These are phyloP conservation scores for Atlantisia rogersi DNA, from an alignment of 2,113 vertebrate genomes.

Conservation along the genomic window DNA sequence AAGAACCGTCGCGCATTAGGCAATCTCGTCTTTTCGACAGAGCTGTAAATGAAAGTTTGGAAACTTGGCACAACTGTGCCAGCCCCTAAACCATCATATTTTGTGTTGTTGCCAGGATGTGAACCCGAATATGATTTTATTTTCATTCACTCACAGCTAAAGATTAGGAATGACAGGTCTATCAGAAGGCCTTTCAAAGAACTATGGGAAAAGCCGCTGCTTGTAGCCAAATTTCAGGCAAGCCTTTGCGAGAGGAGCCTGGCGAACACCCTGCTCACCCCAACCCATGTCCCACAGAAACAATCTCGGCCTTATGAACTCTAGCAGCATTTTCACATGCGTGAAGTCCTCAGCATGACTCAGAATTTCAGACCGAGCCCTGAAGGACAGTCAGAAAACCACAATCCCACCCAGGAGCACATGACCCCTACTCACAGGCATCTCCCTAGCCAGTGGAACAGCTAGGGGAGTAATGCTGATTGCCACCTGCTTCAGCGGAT, in stretches of 20 bases:
- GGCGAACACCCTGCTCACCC: neutral
- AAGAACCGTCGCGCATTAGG: neutral
- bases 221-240: neutral
- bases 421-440: neutral
- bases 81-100: neutral
- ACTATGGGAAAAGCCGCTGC: neutral
- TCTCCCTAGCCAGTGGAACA: neutral
- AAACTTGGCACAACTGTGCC: neutral
- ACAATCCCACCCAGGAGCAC: neutral
- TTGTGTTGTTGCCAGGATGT: neutral
- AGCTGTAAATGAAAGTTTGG: neutral
- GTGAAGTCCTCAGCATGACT: neutral
- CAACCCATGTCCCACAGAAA: neutral
- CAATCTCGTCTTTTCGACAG: slow-evolving; percentile 17
- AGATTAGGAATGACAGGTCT: neutral
- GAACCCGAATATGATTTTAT: neutral
- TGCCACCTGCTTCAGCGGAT: neutral
- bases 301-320: neutral
- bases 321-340: neutral
- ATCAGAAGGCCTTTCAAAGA: neutral
- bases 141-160: neutral
- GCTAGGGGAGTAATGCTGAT: neutral
- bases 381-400: neutral
- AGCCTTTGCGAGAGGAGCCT: neutral
- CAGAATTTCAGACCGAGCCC: neutral